A percentile compares a stretch with the other conserved stretches of the same genome.
Conservation (phyloP, 2,888 invertebrate species). For the Malthinus flaveolus region DNA sequence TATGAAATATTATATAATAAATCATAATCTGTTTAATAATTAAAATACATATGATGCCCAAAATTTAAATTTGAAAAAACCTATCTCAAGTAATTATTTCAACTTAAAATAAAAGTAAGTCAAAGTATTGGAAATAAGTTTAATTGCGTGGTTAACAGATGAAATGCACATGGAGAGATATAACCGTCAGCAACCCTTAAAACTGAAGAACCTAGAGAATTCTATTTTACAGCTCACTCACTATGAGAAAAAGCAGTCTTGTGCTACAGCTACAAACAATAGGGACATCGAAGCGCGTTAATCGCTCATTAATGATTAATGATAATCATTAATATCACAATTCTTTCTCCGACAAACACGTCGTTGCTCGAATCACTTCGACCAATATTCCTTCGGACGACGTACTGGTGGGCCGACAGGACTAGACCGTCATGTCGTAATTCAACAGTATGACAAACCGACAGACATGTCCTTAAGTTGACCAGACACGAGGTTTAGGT, state of each 20-base stretch:
- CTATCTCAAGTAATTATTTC: conserved; percentile 1
- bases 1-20: conserved; percentile 36
- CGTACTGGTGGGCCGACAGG: no score
- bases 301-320: no score
- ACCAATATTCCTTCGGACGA: no score
- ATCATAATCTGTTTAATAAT: conserved; percentile 27
- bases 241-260: conserved; percentile 15
- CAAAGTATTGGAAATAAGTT: neutral
- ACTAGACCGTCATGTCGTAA: no score
- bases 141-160: conserved; percentile 26
- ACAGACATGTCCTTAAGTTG: no score
- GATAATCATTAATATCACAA: no score
- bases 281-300: no score
- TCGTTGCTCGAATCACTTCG: no score
- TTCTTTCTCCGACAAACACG: no score
- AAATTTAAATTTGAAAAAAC: neutral
- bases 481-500: no score
- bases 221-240: conserved; percentile 21
- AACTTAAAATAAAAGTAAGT: neutral
- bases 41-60: conserved; percentile 27
- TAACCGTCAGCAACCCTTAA: conserved; percentile 30
- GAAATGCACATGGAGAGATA: conserved; percentile 30
- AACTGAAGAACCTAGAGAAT: conserved; percentile 27
- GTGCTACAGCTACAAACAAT: no score
- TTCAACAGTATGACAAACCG: no score